phyloP scores from a whole-genome alignment of 2,888 invertebrate genomes.

The Bellardia pandia region DNA sequence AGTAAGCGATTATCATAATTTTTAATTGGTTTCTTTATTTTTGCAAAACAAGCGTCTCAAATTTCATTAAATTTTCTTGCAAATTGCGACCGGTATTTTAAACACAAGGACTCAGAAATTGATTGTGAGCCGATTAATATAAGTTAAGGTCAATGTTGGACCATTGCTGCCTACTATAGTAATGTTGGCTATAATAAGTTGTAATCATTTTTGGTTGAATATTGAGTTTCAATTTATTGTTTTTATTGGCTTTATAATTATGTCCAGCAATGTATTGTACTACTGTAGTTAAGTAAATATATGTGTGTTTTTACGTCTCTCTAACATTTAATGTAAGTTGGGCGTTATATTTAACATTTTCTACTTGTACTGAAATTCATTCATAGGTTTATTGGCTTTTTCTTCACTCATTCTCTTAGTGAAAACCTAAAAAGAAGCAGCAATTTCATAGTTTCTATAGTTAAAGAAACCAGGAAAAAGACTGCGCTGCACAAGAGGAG shows the following conservation, averaged over 20 bases:
- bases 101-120: too few species aligned
- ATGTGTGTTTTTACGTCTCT: slow-evolving; percentile 5
- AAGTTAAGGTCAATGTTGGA: too few species aligned
- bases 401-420: slow-evolving; percentile 36
- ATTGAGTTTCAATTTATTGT: background rate
- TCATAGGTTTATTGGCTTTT: slow-evolving; percentile 54
- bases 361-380: slow-evolving; percentile 40
- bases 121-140: too few species aligned
- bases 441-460: background rate
- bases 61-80: too few species aligned
- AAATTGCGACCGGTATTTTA: too few species aligned
- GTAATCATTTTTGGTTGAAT: too few species aligned
- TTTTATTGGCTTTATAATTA: slow-evolving; percentile 8
- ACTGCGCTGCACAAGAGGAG: background rate
- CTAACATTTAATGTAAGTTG: slow-evolving; percentile 28
- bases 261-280: background rate
- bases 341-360: slow-evolving; percentile 42
- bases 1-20: too few species aligned
- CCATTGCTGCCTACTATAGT: too few species aligned
- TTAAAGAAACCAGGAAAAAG: slow-evolving; percentile 7
- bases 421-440: background rate
- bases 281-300: background rate
- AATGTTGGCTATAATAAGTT: too few species aligned
- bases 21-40: too few species aligned
- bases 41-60: too few species aligned